Evolutionary conservation across 2,888 invertebrate genomes (phyloP).

Genomic region (Lordiphosa andalusiaca): DNA sequence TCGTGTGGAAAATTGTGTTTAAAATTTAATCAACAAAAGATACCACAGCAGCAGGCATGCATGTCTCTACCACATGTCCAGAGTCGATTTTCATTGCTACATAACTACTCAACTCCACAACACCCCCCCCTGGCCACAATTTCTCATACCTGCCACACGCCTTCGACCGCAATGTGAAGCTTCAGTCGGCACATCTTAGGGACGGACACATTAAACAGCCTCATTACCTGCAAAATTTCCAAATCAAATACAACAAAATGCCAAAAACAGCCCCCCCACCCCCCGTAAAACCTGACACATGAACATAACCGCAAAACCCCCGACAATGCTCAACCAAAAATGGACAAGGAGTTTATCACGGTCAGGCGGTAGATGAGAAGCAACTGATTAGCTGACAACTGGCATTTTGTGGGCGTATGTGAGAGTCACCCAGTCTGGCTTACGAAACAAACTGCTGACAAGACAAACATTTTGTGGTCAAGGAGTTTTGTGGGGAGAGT

Average conservation of each 20-base stretch:
- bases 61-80: background rate
- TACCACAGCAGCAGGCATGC: background rate
- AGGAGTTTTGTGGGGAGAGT: too few species aligned
- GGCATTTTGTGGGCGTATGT: background rate
- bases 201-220: conserved; percentile 37
- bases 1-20: conserved; percentile 43
- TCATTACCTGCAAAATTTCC: conserved; percentile 45
- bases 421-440: background rate
- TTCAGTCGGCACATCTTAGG: too few species aligned
- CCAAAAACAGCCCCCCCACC: too few species aligned
- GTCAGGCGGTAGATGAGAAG: conserved; percentile 1
- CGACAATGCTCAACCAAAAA: conserved; percentile 11
- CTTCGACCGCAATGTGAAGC: background rate
- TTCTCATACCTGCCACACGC: background rate
- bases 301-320: conserved; percentile 18
- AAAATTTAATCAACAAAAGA: conserved; percentile 33
- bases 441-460: background rate
- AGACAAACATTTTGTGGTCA: too few species aligned
- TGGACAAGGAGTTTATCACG: background rate
- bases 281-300: too few species aligned
- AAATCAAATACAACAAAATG: conserved; percentile 18
- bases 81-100: background rate
- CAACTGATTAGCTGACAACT: conserved; percentile 24
- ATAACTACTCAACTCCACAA: too few species aligned
- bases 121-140: too few species aligned